Evolutionary conservation across 2,113 vertebrate species (phyloP), one percentile per base, ranked within the genome.

Genomic region (Pelecanoides urinatrix): DNA sequence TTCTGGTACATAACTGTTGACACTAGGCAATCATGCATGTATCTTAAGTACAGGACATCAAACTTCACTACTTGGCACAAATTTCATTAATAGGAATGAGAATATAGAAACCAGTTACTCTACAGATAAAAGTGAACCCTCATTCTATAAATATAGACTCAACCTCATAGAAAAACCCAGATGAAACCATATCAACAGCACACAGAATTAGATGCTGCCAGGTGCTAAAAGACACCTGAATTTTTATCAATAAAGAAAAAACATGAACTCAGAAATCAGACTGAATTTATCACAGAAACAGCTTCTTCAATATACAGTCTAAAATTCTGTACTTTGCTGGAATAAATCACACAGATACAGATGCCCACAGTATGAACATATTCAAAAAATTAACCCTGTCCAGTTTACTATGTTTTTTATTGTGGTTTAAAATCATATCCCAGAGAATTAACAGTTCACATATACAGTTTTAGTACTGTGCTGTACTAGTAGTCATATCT

Each of bases 401-500:
- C 40, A 53, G 30, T 72, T 78, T 40, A 55, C 5, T 67, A 25
- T 49, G 11, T 8, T 55, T 79, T 61, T 53, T 68, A 34, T 49
- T 71, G 67, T 56, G 29, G 22, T 67, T 89, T 67, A 58, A 34
- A 87, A n/a, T 17, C 11, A 8, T 72, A 75, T 18, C 91, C 47
- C 38, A 73, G 47, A 74, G 34, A 75, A 53, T 11, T 53, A 80
- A 61, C 18, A 88, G 26, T 26, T 58, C 7, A 6, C 21, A 30
- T 23, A 26, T 1, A 26, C n/a, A 56, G 22, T 45, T 86, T 49
- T 73, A 40, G 19, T 47, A n/a, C 0, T n/a, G 19, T 44, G 56
- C 56, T 92, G 19, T 34, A 36, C 7, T 15, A 8, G 4, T 2
- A 45, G 15, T 21, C 9, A 1, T 7, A 66, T 1, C 2, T 13